Base-by-base conservation (phyloP, 2,888 invertebrate species). In the Drosophila rellima region DNA sequence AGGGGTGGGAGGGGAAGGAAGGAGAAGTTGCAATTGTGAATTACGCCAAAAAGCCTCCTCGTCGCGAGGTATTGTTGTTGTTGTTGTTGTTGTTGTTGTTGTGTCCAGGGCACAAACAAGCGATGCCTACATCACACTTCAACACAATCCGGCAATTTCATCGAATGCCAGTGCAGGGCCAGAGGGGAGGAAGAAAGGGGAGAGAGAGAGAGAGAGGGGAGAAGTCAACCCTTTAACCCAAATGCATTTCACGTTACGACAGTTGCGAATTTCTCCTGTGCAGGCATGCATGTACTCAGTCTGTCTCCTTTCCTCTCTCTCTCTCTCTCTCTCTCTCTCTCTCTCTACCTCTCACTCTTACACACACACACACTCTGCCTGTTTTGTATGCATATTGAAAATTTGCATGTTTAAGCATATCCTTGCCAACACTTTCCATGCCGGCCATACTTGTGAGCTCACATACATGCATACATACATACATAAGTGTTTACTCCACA, bases 41-140 rank as follows among this genome's bases (percentile, higher is more conserved):
- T 86, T 86, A 77, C 72, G 83, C 74, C 68, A 71, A 44, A 74
- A 80, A 80, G 70, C 62, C 74, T 47, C 42, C 70, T 44, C 55
- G 60, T 61, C 60, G 62, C 57, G 59, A 57, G 40, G 55, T 37
- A n/a, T n/a, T 39, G 56, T 55, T 42, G 15, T 15, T 15, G n/a
- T 47, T 17, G 31, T 10, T 17, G 29, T 31, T 18, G 45, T 44
- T 23, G 42, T 20, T 44, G 47, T 47, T 45, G 67, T 63, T 61
- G 64, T 74, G 74, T 73, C 72, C 79, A 77, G 77, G 48, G 65
- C 72, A 72, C 82, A 80, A 88, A 89, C 90, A 88, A 90, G 86
- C 91, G 90, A 91, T 89, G 91, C 91, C 89, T 90, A 90, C 90
- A 91, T 91, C 90, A 90, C 91, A 91, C 91, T 90, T 91, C 91